These are phyloP conservation scores for human DNA, from an alignment of 2,113 vertebrate genomes.

Conservation along the genomic window GRCh38 chr2:116784501-116785000, in stretches of 20 bases:
- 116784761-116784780: background rate
- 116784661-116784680: background rate
- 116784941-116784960: background rate
- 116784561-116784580: background rate
- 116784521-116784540: background rate
- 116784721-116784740: background rate
- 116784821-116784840: background rate
- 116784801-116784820: background rate
- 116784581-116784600: background rate
- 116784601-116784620: background rate
- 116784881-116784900: background rate
- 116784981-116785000: background rate
- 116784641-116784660: background rate
- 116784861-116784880: background rate
- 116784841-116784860: background rate
- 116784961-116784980: background rate
- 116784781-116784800: background rate
- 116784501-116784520: background rate
- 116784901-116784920: background rate
- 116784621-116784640: background rate
- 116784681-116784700: background rate
- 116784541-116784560: background rate
- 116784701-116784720: background rate
- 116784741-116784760: background rate
- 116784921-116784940: background rate